Evolutionary conservation across 2,797 vertebrate genomes (phyloP), one percentile per base, ranked within the genome.

Genomic region (Typhlichthys subterraneus): DNA sequence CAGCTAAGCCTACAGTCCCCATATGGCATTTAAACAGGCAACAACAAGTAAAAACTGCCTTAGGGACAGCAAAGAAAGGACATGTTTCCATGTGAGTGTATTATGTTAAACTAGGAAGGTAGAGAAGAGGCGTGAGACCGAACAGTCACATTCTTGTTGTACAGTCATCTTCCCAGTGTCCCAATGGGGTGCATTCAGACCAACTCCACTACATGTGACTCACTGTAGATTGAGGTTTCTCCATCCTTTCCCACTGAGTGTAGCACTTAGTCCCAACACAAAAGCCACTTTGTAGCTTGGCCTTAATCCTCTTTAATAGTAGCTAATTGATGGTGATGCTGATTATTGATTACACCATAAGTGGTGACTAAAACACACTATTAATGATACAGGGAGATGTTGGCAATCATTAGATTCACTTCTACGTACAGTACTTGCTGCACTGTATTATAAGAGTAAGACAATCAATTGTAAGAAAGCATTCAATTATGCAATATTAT

Each of bases 21-120:
- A 90, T 91, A 92, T 91, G 90, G 85, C 86, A 82, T 78, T 83
- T 79, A 73, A 80, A 77, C 55, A 42, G 38, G 38, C 5, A 42
- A 42, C 38, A 42, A 29, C 23, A 29, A 29, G 4, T 29, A 4
- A 4, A 29, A 42, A 42, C 38, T 42, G 8, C 38, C 38, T 42
- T 42, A 42, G 38, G 38, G 38, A 42, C 38, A 42, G 38, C 9
- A 7, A 42, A 7, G 9, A 9, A 42, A 23, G 23, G 38, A 42
- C 38, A 10, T 69, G 47, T 59, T 79, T 82, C 68, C 67, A 80
- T 65, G 63, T 77, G 57, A 75, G 42, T 67, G 67, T 69, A 23
- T 42, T 72, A 48, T 82, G 77, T 69, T 67, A 63, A 63, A 62
- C 29, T 63, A 68, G 60, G 69, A 65, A 68, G 60, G 69, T 61